These are phyloP conservation scores for Odontothrips loti DNA, from an alignment of 2,888 invertebrate genomes.

Conservation along the genomic window DNA sequence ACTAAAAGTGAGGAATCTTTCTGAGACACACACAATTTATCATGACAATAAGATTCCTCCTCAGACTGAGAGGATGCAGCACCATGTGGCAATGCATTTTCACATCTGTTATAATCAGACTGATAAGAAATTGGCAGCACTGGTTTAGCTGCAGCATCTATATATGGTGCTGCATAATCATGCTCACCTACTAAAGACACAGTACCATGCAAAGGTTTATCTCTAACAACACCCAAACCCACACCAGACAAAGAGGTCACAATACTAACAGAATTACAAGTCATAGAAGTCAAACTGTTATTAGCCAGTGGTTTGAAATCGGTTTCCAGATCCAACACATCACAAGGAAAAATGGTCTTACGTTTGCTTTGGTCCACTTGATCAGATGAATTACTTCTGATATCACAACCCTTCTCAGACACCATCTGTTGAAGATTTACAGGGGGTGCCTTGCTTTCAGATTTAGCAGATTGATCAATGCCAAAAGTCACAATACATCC, in stretches of 20 bases:
- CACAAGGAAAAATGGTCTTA: neutral
- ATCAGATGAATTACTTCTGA: too few species aligned
- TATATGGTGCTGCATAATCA: slow-evolving; percentile 5
- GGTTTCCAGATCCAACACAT: neutral
- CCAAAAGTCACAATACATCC: neutral
- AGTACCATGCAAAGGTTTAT: neutral
- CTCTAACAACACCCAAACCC: neutral
- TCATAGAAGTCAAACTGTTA: neutral
- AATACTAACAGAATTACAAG: neutral
- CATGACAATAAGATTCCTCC: too few species aligned
- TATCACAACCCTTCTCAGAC: too few species aligned
- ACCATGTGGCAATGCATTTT: too few species aligned
- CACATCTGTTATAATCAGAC: too few species aligned
- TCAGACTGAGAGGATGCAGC: too few species aligned
- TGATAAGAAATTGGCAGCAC: too few species aligned
- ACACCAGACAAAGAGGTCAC: neutral
- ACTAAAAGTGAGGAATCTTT: too few species aligned
- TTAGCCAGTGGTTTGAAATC: neutral
- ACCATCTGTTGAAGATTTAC: too few species aligned
- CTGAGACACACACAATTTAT: too few species aligned
- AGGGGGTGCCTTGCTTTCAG: neutral
- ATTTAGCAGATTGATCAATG: neutral
- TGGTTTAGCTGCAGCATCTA: neutral
- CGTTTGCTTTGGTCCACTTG: neutral
- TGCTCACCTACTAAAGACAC: slow-evolving; percentile 3